A percentile compares a stretch with the other conserved stretches of the same genome.
These are phyloP conservation scores for Brachionus rotundiformis DNA, from an alignment of 1,140 invertebrate genomes.

Conservation along the genomic window DNA sequence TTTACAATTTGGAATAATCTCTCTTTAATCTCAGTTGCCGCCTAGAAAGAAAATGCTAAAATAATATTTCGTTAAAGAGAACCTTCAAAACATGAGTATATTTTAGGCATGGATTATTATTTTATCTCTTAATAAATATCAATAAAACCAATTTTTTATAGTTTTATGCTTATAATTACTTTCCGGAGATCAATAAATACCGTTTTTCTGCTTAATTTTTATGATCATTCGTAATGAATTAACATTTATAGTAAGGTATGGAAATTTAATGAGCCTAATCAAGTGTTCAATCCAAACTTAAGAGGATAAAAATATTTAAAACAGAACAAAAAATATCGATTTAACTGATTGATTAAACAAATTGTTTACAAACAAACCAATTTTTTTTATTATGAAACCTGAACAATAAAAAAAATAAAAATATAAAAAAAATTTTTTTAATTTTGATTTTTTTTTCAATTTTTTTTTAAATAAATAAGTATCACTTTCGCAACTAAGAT, in stretches of 20 bases:
- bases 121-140: neutral
- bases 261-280: too few species aligned
- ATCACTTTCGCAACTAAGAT: too few species aligned
- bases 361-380: too few species aligned
- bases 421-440: too few species aligned
- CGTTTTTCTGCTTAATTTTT: neutral
- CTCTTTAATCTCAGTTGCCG: neutral
- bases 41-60: neutral
- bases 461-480: too few species aligned
- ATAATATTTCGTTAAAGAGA: neutral
- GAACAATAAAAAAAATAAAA: too few species aligned
- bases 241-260: neutral
- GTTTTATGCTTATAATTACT: neutral
- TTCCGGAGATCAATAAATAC: neutral
- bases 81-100: neutral
- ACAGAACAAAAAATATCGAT: too few species aligned
- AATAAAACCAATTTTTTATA: neutral
- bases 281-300: too few species aligned
- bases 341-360: too few species aligned
- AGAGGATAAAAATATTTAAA: too few species aligned
- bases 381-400: too few species aligned
- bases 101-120: neutral
- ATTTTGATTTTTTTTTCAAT: too few species aligned
- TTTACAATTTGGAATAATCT: neutral
- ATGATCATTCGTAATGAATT: neutral